Base-by-base conservation (phyloP, 2,888 invertebrate genomes). In the Agonum fuliginosum region DNA sequence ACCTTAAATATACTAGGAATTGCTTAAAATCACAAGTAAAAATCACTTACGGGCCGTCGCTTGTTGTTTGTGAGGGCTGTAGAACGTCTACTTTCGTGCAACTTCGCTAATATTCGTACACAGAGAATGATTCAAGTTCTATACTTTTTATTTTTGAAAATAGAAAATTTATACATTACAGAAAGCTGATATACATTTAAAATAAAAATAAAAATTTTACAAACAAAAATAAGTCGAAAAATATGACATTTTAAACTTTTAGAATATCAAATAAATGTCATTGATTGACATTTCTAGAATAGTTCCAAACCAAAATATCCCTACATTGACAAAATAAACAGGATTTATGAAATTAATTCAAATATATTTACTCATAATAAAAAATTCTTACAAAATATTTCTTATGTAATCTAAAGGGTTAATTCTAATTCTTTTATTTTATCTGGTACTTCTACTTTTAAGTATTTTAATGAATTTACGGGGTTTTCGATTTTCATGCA, bases 1-100 rank as follows among this genome's bases (percentile, higher is more conserved):
- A 58, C 41, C 69, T 46, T 58, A 54, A 70, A 58, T 70, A 24
- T 70, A 70, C 27, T 17, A 43, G n/a, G 70, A 58, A 77, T 70
- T 69, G 41, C 43, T 77, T 69, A 79, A 78, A 80, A 77, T 78
- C 80, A 80, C 78, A 79, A 83, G 82, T 83, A 86, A 84, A 85
- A 85, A 84, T 86, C 87, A 88, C 88, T 88, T 87, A 88, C 88
- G 87, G 82, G 87, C 86, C 87, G 86, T 86, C 84, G 86, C 86
- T 87, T 88, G 87, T 87, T 88, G 87, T 88, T 87, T 87, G 87
- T 86, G 86, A 85, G 85, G 85, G 83, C 84, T 84, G 58, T 54
- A 70, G 69, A 77, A 77, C 70, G 77, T 77, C 77, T 77, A 77
- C 54, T 70, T 22, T 77, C 77, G 77, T 51, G 77, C 12, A 58